phyloP scores from a whole-genome alignment of 1,140 invertebrate species.

The Calephelis virginiensis region DNA sequence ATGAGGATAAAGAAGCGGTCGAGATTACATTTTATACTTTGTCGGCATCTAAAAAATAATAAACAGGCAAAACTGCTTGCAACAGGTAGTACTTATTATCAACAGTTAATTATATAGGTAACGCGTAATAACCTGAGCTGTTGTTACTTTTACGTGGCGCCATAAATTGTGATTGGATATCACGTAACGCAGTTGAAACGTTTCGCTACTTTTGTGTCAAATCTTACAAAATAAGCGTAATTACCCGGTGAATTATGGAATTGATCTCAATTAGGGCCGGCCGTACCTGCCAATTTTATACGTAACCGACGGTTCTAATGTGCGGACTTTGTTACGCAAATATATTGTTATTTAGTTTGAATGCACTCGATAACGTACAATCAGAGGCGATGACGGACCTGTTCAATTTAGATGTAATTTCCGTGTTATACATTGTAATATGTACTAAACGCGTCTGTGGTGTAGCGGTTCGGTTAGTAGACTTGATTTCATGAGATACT shows the following conservation, averaged over 20 bases:
- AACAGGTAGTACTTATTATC: not conserved
- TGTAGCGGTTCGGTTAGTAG: no score
- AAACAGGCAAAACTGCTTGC: not conserved
- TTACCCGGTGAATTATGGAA: constrained; percentile 9
- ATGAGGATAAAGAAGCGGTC: no score
- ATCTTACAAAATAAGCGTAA: constrained; percentile 11
- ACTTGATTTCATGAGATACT: no score
- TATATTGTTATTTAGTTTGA: constrained; percentile 12
- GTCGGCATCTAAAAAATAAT: not conserved
- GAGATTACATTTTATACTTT: no score
- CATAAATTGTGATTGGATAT: constrained; percentile 14
- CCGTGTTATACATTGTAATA: not conserved
- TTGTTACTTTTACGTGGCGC: constrained; percentile 7
- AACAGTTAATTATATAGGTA: constrained; percentile 6
- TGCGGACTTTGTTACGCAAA: constrained; percentile 14
- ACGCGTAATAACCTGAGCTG: not conserved
- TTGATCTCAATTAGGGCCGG: constrained; percentile 14
- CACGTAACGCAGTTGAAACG: constrained; percentile 13
- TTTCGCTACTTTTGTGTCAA: constrained; percentile 15
- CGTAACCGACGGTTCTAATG: constrained; percentile 8
- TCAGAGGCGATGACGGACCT: constrained; percentile 5
- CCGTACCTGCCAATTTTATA: constrained; percentile 9
- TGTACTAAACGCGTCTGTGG: no score
- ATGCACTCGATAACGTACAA: constrained; percentile 13
- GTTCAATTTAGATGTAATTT: constrained; percentile 6